Base-by-base conservation (phyloP, 2,797 vertebrate genomes). In the Antennarius maculatus region DNA sequence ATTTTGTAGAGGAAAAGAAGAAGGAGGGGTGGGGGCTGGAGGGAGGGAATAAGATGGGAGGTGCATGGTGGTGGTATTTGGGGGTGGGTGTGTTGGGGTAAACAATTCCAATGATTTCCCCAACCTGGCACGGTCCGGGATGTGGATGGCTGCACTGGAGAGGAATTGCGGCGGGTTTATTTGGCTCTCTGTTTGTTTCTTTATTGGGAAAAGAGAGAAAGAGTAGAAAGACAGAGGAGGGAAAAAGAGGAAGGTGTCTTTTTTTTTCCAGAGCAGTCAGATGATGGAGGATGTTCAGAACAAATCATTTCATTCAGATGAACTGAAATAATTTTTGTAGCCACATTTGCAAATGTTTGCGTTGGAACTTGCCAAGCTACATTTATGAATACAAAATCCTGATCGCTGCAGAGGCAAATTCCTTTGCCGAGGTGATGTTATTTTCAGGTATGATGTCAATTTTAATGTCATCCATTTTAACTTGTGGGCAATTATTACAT, bases 61-160 rank as follows among this genome's bases (percentile, higher is more conserved):
- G 82, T 73, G 57, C 73, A 72, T 59, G 63, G 41, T 60, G 43
- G 59, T 46, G 66, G 64, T 51, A 47, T 37, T 17, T 54, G 70
- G 5, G 37, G 28, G 53, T 60, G 23, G 54, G 41, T 9, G 57
- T 48, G n/a, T 31, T 54, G 71, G 77, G 81, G 79, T 85, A 87
- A 89, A 90, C 85, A 90, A 89, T 91, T 85, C 80, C 88, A 84
- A 81, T 92, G 91, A 93, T 92, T 92, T 92, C 86, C 89, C 89
- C 77, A 87, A 91, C 88, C 92, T 90, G 90, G 91, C 88, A 91
- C 79, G 41, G 88, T 88, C 83, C 84, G 77, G 82, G 89, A 90
- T 88, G 88, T 88, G 91, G 88, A 91, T 91, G 90, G 86, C 87
- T 91, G 91, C 89, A 89, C 89, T 89, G 91, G 86, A 89, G 88